phyloP scores from a whole-genome alignment of 1,140 invertebrate genomes.

The Nasonia longicornis region DNA sequence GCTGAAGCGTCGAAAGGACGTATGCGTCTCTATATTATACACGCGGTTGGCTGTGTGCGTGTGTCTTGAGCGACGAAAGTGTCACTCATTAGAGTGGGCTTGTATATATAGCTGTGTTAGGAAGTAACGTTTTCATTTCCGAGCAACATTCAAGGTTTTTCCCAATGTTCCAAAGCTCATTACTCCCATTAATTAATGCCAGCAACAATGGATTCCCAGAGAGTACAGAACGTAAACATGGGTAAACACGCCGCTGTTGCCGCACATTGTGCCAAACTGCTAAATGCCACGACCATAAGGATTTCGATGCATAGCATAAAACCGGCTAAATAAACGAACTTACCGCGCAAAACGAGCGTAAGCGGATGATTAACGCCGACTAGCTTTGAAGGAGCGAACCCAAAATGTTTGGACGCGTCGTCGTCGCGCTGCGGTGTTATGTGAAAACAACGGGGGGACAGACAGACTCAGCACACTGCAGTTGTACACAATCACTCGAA shows the following conservation, averaged over 20 bases:
- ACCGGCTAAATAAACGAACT: constrained; percentile 28
- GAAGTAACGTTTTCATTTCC: constrained; percentile 1
- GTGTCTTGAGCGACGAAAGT: constrained; percentile 11
- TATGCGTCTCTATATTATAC: constrained; percentile 2
- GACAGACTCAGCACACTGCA: not conserved
- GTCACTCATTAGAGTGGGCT: constrained; percentile 12
- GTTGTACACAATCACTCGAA: not conserved
- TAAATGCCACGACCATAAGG: constrained; percentile 17
- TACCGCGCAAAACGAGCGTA: not conserved
- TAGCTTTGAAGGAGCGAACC: not conserved
- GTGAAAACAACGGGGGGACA: constrained; percentile 31
- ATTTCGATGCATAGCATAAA: constrained; percentile 33
- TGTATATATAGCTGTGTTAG: not conserved
- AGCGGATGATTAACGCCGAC: constrained; percentile 38
- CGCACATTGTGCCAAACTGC: not conserved
- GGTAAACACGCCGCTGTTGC: not conserved
- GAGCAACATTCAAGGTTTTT: not conserved
- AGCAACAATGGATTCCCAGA: too few species aligned
- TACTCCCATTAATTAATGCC: too few species aligned
- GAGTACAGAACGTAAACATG: not conserved
- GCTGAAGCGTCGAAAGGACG: constrained; percentile 44
- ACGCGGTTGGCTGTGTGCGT: constrained; percentile 4
- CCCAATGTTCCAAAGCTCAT: not conserved
- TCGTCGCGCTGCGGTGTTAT: not conserved
- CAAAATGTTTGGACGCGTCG: constrained; percentile 32